Percentiles rank a stretch among this genome's conserved stretches.
Evolutionary conservation across 2,113 vertebrate genomes (phyloP).

Genomic region (Tonatia bakeri): DNA sequence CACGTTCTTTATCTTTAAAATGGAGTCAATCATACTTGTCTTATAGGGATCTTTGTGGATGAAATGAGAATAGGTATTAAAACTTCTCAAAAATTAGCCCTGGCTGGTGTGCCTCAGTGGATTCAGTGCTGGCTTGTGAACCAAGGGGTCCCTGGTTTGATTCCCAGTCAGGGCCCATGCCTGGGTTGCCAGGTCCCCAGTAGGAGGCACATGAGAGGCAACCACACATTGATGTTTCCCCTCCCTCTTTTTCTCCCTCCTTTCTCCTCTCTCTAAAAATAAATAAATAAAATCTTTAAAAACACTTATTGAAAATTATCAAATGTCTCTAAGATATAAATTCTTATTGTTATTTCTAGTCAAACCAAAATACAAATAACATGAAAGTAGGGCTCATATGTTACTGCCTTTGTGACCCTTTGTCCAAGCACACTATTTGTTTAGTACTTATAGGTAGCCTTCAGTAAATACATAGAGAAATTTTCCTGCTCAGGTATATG

Average conservation of each 20-base stretch:
- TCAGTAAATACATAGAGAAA: constrained; percentile 41
- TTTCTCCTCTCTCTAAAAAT: too few species aligned
- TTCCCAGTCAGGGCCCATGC: too few species aligned
- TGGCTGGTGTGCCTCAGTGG: too few species aligned
- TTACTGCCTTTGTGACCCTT: neutral
- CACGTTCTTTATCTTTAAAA: constrained; percentile 24
- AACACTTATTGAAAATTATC: neutral
- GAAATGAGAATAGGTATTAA: neutral
- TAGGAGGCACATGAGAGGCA: too few species aligned
- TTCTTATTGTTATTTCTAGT: constrained; percentile 23
- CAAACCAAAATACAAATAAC: constrained; percentile 3
- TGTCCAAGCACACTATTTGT: neutral
- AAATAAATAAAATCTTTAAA: too few species aligned
- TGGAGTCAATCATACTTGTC: neutral
- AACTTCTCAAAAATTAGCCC: neutral
- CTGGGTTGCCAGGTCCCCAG: too few species aligned
- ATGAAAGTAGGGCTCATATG: neutral
- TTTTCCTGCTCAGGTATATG: neutral
- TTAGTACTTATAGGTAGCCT: neutral
- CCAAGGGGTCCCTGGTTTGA: too few species aligned
- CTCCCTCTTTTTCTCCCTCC: too few species aligned
- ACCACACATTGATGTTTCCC: too few species aligned
- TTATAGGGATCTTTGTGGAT: constrained; percentile 15
- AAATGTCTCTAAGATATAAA: neutral
- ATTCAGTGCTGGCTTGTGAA: too few species aligned